phyloP scores from a whole-genome alignment of 1,140 invertebrate species.

The Leptopilina clavipes region DNA sequence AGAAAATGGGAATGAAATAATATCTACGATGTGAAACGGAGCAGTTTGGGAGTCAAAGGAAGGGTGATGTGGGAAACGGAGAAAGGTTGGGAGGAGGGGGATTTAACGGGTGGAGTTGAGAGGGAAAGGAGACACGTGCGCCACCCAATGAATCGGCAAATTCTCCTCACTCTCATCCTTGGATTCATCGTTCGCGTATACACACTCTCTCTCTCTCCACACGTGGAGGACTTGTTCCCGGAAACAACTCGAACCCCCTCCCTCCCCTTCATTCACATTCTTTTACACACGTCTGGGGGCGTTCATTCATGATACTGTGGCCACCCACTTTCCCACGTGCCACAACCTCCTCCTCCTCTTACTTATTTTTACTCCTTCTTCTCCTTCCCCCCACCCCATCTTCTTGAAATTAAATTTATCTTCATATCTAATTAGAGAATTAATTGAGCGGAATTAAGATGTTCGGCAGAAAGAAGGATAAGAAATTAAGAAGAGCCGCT shows the following conservation, averaged over 20 bases:
- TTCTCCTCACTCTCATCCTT: constrained; percentile 26
- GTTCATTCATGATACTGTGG: constrained; percentile 60
- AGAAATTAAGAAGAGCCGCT: no score
- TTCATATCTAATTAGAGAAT: no score
- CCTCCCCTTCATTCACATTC: constrained; percentile 55
- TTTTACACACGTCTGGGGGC: constrained; percentile 50
- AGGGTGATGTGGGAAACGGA: constrained; percentile 13
- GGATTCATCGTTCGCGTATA: constrained; percentile 42
- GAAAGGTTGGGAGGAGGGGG: not conserved
- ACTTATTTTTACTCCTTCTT: constrained; percentile 7
- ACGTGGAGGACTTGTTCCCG: constrained; percentile 51
- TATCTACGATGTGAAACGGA: not conserved
- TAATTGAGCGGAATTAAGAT: no score
- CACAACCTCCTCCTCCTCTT: constrained; percentile 28
- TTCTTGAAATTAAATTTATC: constrained; percentile 36
- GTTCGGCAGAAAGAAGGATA: no score
- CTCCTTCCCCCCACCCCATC: constrained; percentile 12
- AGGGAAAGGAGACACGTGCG: constrained; percentile 30
- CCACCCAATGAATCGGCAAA: constrained; percentile 13
- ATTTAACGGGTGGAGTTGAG: constrained; percentile 1
- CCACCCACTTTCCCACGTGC: constrained; percentile 20
- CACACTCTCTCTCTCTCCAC: constrained; percentile 49
- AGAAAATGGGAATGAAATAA: constrained; percentile 1
- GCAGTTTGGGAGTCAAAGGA: not conserved
- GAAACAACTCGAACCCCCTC: constrained; percentile 45